Evolutionary conservation across 2,113 vertebrate genomes (phyloP), one percentile per base, ranked within the genome.

Genomic region (Chitala chitala): DNA sequence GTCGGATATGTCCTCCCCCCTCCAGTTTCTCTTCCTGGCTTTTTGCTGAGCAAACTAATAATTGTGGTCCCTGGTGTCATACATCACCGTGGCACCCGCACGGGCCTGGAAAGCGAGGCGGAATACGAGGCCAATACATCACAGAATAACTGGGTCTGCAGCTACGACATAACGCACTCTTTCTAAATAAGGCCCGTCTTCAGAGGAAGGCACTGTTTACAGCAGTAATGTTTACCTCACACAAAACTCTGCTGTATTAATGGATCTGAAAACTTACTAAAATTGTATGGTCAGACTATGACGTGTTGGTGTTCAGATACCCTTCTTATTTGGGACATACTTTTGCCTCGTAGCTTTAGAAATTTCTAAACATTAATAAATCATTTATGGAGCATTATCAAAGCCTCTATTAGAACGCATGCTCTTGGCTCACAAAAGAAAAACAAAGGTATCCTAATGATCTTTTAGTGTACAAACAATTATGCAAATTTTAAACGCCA

Each of bases 81-180:
- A 82, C 75, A 90, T 89, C 88, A 89, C 75, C 82, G 78, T 86
- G 86, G 78, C 83, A 86, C 69, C 56, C 72, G 85, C 86, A 82
- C 84, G 86, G 82, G 87, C 85, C 86, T 86, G 83, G 40, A 42
- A n/a, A 20, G 40, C n/a, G 40, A 44, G 17, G 4, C 61, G 0
- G 79, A 79, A 53, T 84, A 80, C 82, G 77, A 40, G 50, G 84
- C 78, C 81, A 89, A 90, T 91, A 86, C 89, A 92, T 90, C 89
- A 91, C 80, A 81, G 76, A 78, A 87, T 89, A 92, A 86, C 82
- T 85, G 83, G 76, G 78, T 84, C 72, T 81, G 73, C 53, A 82
- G 33, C 76, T 58, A 4, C n/a, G 9, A 26, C 46, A 22, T 6
- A 26, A 15, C 24, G 15, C 17, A 1, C 46, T 13, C 46, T 13